A percentile compares a stretch with the other conserved stretches of the same genome.
phyloP scores from a whole-genome alignment of 2,888 invertebrate species.

The Plagiodera versicolora region DNA sequence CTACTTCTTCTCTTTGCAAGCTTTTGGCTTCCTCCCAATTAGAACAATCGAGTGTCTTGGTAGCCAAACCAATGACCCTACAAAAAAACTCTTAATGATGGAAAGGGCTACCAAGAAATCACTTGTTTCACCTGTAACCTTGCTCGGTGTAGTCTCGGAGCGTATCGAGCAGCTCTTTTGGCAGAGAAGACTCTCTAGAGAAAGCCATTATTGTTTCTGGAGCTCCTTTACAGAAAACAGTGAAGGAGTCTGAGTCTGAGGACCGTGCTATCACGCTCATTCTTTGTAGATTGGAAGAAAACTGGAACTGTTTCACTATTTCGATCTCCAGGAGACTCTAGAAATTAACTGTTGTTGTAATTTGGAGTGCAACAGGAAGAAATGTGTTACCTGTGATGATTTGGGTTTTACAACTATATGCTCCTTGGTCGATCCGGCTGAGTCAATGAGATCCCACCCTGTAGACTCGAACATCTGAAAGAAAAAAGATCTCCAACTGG shows the following conservation, averaged over 20 bases:
- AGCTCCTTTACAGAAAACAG: slow-evolving; percentile 88
- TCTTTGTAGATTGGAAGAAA: slow-evolving; percentile 81
- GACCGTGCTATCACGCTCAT: slow-evolving; percentile 81
- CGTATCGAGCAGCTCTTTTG: slow-evolving; percentile 71
- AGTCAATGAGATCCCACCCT: slow-evolving; percentile 86
- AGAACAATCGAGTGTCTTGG: slow-evolving; percentile 63
- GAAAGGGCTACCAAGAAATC: too few species aligned
- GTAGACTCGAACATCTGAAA: slow-evolving; percentile 92
- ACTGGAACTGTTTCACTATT: slow-evolving; percentile 74
- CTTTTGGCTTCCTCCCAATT: slow-evolving; percentile 70
- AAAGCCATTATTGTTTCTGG: slow-evolving; percentile 87
- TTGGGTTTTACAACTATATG: slow-evolving; percentile 72
- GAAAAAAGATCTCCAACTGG: too few species aligned
- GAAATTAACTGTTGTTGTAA: too few species aligned
- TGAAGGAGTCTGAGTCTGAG: slow-evolving; percentile 70
- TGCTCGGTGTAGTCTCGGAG: slow-evolving; percentile 84
- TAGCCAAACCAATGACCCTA: slow-evolving; percentile 87
- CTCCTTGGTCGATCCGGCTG: slow-evolving; percentile 77
- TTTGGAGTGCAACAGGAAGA: too few species aligned
- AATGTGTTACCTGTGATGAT: not conserved
- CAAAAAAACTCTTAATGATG: too few species aligned
- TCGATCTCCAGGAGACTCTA: slow-evolving; percentile 53
- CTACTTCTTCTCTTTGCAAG: slow-evolving; percentile 75
- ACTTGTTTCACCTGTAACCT: slow-evolving; percentile 65
- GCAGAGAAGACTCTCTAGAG: slow-evolving; percentile 73